Percentiles rank a stretch among this genome's conserved stretches.
Evolutionary conservation across 2,797 vertebrate genomes (phyloP).

Genomic region (Masticophis lateralis): DNA sequence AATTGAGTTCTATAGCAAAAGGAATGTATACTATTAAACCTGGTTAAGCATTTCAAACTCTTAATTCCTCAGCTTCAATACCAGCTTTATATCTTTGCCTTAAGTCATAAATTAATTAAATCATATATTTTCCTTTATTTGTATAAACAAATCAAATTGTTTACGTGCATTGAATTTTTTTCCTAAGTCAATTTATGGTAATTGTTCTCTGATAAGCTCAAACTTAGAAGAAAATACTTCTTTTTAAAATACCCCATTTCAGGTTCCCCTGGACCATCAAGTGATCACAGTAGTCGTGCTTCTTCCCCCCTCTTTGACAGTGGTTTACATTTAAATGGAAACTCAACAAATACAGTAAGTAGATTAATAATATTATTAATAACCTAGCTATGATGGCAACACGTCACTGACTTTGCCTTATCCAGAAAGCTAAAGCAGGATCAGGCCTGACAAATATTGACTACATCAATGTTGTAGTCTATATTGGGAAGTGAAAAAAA

Average conservation of each 20-base stretch:
- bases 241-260: conserved; percentile 25
- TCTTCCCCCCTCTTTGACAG: conserved; percentile 92
- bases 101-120: neutral
- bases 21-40: neutral
- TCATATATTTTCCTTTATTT: neutral
- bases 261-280: conserved; percentile 86
- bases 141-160: neutral
- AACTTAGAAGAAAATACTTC: neutral
- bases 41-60: neutral
- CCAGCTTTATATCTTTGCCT: neutral
- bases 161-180: neutral
- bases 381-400: neutral
- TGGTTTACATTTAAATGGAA: conserved; percentile 88
- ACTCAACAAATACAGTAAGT: conserved; percentile 82
- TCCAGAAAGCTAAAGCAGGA: neutral
- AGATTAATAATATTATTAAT: neutral
- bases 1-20: neutral
- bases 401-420: neutral
- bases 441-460: neutral
- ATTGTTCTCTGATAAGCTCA: neutral
- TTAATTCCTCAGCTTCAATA: neutral
- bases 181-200: neutral
- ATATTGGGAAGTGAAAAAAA: neutral
- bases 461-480: neutral
- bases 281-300: conserved; percentile 81